Conservation (phyloP, 2,113 vertebrate species). For the Ammodytes marinus region DNA sequence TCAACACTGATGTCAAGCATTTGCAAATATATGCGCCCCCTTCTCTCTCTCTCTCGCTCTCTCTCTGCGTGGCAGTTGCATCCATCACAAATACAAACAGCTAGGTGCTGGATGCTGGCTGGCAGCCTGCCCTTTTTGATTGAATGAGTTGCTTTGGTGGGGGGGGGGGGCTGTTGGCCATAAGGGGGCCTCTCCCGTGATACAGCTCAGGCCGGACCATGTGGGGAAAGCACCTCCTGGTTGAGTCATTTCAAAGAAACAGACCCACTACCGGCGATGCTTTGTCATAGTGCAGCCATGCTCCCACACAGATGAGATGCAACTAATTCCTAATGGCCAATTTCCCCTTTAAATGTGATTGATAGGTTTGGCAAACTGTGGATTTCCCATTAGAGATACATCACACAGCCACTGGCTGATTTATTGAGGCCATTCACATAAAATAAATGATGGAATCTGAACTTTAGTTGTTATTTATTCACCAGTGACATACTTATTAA, state of each 20-base stretch:
- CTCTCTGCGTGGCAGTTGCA: constrained; percentile 39
- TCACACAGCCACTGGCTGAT: constrained; percentile 11
- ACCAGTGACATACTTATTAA: background rate
- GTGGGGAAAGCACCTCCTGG: constrained; percentile 67
- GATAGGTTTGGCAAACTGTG: constrained; percentile 34
- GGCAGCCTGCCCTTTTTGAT: constrained; percentile 19
- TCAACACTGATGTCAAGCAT: constrained; percentile 79
- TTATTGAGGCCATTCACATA: background rate
- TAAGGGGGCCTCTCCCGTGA: constrained; percentile 40
- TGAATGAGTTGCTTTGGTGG: constrained; percentile 43
- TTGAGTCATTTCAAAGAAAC: constrained; percentile 74
- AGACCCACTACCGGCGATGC: constrained; percentile 51
- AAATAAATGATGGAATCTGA: background rate
- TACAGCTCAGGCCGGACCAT: constrained; percentile 52
- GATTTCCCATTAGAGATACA: constrained; percentile 18
- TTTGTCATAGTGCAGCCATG: constrained; percentile 77
- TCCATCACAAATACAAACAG: constrained; percentile 68
- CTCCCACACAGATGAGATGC: constrained; percentile 45
- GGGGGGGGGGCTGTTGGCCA: constrained; percentile 29
- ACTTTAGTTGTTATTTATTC: background rate
- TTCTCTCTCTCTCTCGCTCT: constrained; percentile 9
- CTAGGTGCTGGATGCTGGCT: constrained; percentile 32
- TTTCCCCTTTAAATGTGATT: constrained; percentile 17
- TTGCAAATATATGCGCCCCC: constrained; percentile 62
- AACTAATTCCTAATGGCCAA: constrained; percentile 18